Conservation (phyloP, 2,797 vertebrate genomes). For the Pangasius krempfi region DNA sequence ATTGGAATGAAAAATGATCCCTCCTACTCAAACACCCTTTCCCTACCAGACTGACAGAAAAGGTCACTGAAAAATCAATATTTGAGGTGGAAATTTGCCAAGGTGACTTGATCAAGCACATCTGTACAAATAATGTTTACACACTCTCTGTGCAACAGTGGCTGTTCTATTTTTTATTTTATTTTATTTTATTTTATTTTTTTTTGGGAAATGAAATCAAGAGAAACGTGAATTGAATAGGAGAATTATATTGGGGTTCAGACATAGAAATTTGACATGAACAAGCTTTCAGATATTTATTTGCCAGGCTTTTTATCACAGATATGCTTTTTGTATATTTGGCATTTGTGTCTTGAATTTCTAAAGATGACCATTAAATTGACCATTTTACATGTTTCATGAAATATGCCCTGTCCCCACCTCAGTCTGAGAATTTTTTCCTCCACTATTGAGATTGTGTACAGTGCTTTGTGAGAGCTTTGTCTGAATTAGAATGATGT, state of each 20-base stretch:
- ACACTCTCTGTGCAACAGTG: neutral
- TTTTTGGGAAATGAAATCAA: neutral
- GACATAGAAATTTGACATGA: neutral
- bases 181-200: neutral
- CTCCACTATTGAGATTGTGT: neutral
- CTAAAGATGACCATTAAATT: neutral
- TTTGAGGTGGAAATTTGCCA: conserved; percentile 30
- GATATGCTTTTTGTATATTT: neutral
- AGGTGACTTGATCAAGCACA: conserved; percentile 4
- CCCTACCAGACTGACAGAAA: conserved; percentile 47
- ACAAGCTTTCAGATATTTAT: neutral
- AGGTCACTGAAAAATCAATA: conserved; percentile 50
- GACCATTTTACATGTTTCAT: neutral
- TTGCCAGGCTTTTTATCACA: neutral
- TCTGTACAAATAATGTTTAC: conserved; percentile 39
- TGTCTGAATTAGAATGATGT: neutral
- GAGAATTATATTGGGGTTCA: neutral
- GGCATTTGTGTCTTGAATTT: neutral
- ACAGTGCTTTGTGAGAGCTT: neutral
- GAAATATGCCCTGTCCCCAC: neutral
- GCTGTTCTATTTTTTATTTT: neutral
- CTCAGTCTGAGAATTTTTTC: neutral
- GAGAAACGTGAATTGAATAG: neutral
- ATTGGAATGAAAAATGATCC: conserved; percentile 42
- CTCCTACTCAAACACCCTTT: conserved; percentile 22